These are phyloP conservation scores for Chromoteleia sp. DNA, from an alignment of 2,888 invertebrate genomes.

Conservation along the genomic window DNA sequence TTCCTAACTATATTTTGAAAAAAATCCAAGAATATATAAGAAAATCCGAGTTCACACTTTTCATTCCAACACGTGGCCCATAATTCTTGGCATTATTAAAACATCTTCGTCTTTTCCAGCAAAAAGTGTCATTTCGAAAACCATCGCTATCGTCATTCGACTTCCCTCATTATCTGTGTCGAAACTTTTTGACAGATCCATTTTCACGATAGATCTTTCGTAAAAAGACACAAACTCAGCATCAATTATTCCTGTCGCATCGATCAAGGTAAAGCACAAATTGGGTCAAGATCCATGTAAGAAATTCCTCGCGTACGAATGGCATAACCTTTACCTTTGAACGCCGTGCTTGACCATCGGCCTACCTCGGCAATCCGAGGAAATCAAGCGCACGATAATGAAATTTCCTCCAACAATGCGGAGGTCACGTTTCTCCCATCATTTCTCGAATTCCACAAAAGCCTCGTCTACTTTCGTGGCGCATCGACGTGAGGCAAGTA, in stretches of 20 bases:
- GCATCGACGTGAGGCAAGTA: constrained; percentile 28
- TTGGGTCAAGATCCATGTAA: constrained; percentile 62
- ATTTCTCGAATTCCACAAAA: constrained; percentile 54
- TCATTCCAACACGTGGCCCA: too few species aligned
- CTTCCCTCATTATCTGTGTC: background rate
- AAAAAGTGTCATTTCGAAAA: background rate
- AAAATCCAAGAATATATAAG: too few species aligned
- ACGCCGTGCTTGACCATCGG: constrained; percentile 58
- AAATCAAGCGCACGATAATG: constrained; percentile 61
- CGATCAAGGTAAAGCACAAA: constrained; percentile 30
- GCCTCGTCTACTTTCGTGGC: constrained; percentile 36
- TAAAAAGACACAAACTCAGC: constrained; percentile 6
- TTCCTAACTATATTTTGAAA: too few species aligned
- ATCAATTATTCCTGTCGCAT: constrained; percentile 20
- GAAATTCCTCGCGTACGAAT: constrained; percentile 59
- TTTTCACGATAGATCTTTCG: background rate
- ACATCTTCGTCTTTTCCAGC: background rate
- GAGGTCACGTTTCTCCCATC: constrained; percentile 59
- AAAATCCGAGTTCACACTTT: too few species aligned
- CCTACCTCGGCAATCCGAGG: constrained; percentile 42
- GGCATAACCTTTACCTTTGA: constrained; percentile 60
- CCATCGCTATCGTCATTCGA: constrained; percentile 3
- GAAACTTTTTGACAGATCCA: constrained; percentile 22
- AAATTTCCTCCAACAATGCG: constrained; percentile 56
- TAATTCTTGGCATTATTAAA: too few species aligned